Base-by-base conservation (phyloP, 37 sponge, comb jelly and placozoan species). In the Oopsacas minuta region DNA sequence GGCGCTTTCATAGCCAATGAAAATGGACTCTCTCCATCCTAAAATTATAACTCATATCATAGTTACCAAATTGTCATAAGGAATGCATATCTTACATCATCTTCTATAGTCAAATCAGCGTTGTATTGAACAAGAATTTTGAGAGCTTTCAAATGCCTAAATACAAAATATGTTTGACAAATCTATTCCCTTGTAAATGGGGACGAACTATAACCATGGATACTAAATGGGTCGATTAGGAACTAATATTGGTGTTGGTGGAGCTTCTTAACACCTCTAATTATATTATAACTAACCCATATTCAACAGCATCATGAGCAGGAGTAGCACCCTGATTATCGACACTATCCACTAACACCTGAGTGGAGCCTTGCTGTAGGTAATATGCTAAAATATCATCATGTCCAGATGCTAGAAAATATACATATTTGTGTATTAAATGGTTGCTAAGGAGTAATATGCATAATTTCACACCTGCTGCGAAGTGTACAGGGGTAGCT, bases 401-500 rank as follows among this genome's bases (percentile, higher is more conserved):
- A 23, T 85, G 69, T 8, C 93, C 93, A 15, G 52, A 49, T 46
- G 86, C 93, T 90, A 82, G 0, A 82, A 52, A n/a, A 1, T 25
- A 84, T 8, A 49, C 37, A 82, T 52, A 28, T 36, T 37, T 52
- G 0, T 8, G 0, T 25, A 1, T 20, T 3, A 85, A 5, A 3
- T 35, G 1, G 52, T 85, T 51, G 37, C 35, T 52, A 51, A 30
- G 37, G 37, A 38, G 46, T 36, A 38, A 22, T 83, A 5, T 37
- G 38, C 37, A 36, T 1, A 10, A 86, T 10, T n/a, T 36, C 36
- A 8, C 46, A 93, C 94, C 90, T 82, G 94, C 91, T 38, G 91
- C 94, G 84, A 91, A 85, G 86, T 94, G 94, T 0, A 94, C 83
- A 12, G 89, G 91, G 38, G 94, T 94, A 32, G 94, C 94, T 81